Evolutionary conservation across 2,888 invertebrate genomes (phyloP).

Genomic region (Troglohyphantes excavatus): DNA sequence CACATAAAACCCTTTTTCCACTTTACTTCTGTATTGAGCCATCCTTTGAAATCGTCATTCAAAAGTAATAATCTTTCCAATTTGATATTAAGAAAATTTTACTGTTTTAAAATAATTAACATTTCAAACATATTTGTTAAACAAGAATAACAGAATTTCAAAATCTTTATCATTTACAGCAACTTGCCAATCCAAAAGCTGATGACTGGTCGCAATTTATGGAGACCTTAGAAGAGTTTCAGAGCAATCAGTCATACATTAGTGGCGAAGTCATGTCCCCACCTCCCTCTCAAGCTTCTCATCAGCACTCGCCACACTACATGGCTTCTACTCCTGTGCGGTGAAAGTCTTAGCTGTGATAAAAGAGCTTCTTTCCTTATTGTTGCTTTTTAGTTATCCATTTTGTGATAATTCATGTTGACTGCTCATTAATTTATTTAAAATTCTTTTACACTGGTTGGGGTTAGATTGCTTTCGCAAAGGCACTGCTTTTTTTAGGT

Average conservation of each 20-base stretch:
- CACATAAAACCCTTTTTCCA: too few relatives aligned
- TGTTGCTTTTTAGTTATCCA: slow-evolving; percentile 8
- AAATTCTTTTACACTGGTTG: neutral
- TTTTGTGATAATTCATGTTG: slow-evolving; percentile 17
- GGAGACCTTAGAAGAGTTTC: slow-evolving; percentile 94
- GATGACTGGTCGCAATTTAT: slow-evolving; percentile 98
- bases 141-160: too few relatives aligned
- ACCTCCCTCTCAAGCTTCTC: slow-evolving; percentile 13
- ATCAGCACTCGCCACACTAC: slow-evolving; percentile 51
- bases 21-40: too few relatives aligned
- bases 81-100: too few relatives aligned
- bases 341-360: slow-evolving; percentile 39
- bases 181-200: slow-evolving; percentile 93
- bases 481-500: neutral
- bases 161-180: slow-evolving; percentile 85
- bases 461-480: neutral
- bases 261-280: slow-evolving; percentile 52
- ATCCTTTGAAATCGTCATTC: too few relatives aligned
- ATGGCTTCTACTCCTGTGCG: slow-evolving; percentile 49
- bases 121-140: too few relatives aligned
- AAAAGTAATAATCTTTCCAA: too few relatives aligned
- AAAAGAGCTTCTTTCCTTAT: slow-evolving; percentile 24
- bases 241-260: slow-evolving; percentile 91
- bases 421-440: slow-evolving; percentile 30
- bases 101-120: too few relatives aligned